Base-by-base conservation (phyloP, 2,888 invertebrate species). In the Oxystoma pomonae region DNA sequence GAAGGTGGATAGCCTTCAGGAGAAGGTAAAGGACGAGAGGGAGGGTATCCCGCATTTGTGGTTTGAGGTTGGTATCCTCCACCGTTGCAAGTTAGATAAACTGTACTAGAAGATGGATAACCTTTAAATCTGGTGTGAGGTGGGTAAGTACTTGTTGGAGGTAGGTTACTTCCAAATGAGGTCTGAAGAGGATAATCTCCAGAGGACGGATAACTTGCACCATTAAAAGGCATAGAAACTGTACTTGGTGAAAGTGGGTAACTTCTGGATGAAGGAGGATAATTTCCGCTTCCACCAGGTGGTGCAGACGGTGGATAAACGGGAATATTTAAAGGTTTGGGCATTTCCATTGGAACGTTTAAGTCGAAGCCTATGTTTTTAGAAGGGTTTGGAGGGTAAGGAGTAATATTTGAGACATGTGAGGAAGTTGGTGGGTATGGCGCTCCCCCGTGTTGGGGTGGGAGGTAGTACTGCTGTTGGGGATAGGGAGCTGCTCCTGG, bases 341-440 rank as follows among this genome's bases (percentile, higher is more conserved):
- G 82, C 84, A 84, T 76, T 78, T 79, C 77, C 75, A 80, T 76
- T 35, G 80, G 78, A 20, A 79, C 71, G 65, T 74, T 74, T 57
- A 76, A 65, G 60, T 73, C 78, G 79, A 83, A 77, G 79, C 86
- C 86, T 80, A 85, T 73, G 79, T 83, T 74, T 51, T 78, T 77
- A 52, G 79, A 76, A 67, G 76, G 77, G 12, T 77, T 74, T 20
- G 74, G 73, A 12, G 70, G 70, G 60, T 72, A 72, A 17, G 70
- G 49, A 20, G 74, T 74, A n/a, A n/a, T n/a, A n/a, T n/a, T n/a
- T n/a, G n/a, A n/a, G n/a, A n/a, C n/a, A n/a, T n/a, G 55, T 60
- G 73, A 72, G 22, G 17, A 20, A 19, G 16, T 57, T 7, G 73
- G 69, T 3, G 63, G 53, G 60, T 80, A 80, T 56, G 76, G 72